A percentile compares a stretch with the other conserved stretches of the same genome.
Evolutionary conservation across 2,888 invertebrate genomes (phyloP).

Genomic region (Stramonita haemastoma): DNA sequence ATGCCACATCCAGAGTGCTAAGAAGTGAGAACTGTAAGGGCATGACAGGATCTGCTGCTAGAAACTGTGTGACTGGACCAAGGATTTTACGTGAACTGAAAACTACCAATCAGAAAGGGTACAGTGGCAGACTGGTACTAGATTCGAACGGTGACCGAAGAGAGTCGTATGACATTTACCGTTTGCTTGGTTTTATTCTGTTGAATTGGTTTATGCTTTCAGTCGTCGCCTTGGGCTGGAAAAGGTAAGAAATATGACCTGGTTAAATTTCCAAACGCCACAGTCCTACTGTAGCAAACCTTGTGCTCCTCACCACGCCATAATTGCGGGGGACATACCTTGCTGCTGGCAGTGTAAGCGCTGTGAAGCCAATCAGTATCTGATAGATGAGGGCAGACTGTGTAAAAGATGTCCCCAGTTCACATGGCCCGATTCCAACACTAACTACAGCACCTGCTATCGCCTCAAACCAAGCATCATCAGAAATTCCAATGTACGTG

Average conservation of each 20-base stretch:
- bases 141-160: slow-evolving; percentile 39
- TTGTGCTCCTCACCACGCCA: slow-evolving; percentile 45
- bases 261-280: slow-evolving; percentile 34
- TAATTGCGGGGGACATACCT: too few species aligned
- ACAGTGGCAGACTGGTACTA: slow-evolving; percentile 33
- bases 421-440: too few species aligned
- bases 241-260: neutral
- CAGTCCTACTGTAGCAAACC: slow-evolving; percentile 21
- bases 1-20: slow-evolving; percentile 42
- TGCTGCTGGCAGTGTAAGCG: slow-evolving; percentile 57
- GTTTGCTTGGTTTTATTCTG: slow-evolving; percentile 16
- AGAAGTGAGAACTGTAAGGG: slow-evolving; percentile 24
- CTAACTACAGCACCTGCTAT: too few species aligned
- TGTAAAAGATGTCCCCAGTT: slow-evolving; percentile 51
- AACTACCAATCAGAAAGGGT: slow-evolving; percentile 29
- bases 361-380: slow-evolving; percentile 54
- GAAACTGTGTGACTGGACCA: slow-evolving; percentile 42
- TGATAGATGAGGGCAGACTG: slow-evolving; percentile 44
- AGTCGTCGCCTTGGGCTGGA: neutral
- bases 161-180: slow-evolving; percentile 40
- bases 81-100: too few species aligned
- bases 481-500: slow-evolving; percentile 32
- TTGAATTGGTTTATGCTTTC: neutral
- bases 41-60: slow-evolving; percentile 35
- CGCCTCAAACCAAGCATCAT: too few species aligned